A percentile compares a stretch with the other conserved stretches of the same genome.
Conservation (phyloP, 2,797 vertebrate species). For the Loris lydekkerianus region DNA sequence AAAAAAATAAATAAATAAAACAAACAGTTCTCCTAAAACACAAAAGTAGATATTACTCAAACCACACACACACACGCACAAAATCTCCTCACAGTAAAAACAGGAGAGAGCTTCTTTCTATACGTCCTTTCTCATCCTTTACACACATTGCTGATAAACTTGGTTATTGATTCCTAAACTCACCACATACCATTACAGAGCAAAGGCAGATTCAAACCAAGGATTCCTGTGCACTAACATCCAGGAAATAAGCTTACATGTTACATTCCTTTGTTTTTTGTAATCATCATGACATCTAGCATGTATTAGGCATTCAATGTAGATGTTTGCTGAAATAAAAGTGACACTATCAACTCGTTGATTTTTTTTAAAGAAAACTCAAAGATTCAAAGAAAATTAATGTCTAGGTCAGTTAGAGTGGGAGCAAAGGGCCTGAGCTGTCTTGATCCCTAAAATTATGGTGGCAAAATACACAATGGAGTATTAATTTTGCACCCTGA, state of each 20-base stretch:
- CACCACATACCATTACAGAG: neutral
- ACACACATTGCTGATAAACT: neutral
- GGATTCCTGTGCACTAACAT: neutral
- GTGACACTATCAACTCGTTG: neutral
- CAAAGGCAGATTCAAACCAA: neutral
- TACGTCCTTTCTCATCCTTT: neutral
- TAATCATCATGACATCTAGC: neutral
- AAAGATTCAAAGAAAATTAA: conserved; percentile 46
- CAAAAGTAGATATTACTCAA: neutral
- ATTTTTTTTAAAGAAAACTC: conserved; percentile 41
- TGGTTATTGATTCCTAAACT: neutral
- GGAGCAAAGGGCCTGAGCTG: neutral
- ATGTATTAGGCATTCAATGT: neutral
- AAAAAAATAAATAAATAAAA: neutral
- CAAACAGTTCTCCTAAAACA: neutral
- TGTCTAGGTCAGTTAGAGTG: neutral
- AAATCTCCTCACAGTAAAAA: neutral
- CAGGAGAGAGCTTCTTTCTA: neutral
- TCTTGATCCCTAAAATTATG: neutral
- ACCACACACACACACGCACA: neutral
- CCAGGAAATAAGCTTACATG: neutral
- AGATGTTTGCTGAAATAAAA: conserved; percentile 47
- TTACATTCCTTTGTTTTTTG: neutral
- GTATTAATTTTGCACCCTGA: neutral
- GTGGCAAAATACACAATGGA: neutral